Evolutionary conservation across 2,888 invertebrate species (phyloP).

Genomic region (Ormia ochracea): DNA sequence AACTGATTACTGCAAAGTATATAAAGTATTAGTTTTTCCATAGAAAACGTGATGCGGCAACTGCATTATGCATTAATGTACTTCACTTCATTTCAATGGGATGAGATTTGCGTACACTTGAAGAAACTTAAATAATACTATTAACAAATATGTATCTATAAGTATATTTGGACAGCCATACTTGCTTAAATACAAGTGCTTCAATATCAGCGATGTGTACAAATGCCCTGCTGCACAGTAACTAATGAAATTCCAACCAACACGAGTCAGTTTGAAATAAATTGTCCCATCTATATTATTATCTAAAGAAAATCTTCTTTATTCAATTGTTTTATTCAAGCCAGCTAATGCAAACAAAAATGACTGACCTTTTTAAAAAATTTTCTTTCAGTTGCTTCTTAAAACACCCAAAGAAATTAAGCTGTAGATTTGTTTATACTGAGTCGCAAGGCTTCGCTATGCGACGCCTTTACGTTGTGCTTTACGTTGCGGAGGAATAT

Average conservation of each 20-base stretch:
- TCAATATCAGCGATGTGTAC: neutral
- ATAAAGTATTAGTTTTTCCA: neutral
- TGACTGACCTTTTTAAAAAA: slow-evolving; percentile 17
- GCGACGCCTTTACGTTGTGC: no score
- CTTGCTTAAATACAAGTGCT: neutral
- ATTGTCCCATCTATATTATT: slow-evolving; percentile 6
- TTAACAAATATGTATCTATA: slow-evolving; percentile 3
- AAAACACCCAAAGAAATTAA: slow-evolving; percentile 1
- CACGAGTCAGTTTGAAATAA: neutral
- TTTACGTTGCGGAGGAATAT: no score
- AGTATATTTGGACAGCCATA: neutral
- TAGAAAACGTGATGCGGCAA: slow-evolving; percentile 44
- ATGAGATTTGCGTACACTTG: slow-evolving; percentile 27
- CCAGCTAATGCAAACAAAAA: slow-evolving; percentile 42
- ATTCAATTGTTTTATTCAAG: slow-evolving; percentile 48
- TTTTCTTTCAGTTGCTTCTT: neutral
- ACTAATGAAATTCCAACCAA: slow-evolving; percentile 14
- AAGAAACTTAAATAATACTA: slow-evolving; percentile 29
- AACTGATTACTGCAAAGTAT: neutral
- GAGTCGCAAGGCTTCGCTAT: no score
- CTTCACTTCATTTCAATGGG: slow-evolving; percentile 6
- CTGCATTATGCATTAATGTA: slow-evolving; percentile 43
- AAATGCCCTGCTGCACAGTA: neutral
- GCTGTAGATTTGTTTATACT: neutral
- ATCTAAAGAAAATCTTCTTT: slow-evolving; percentile 30